Conservation (phyloP, 2,888 invertebrate genomes). For the Aethes cnicana region DNA sequence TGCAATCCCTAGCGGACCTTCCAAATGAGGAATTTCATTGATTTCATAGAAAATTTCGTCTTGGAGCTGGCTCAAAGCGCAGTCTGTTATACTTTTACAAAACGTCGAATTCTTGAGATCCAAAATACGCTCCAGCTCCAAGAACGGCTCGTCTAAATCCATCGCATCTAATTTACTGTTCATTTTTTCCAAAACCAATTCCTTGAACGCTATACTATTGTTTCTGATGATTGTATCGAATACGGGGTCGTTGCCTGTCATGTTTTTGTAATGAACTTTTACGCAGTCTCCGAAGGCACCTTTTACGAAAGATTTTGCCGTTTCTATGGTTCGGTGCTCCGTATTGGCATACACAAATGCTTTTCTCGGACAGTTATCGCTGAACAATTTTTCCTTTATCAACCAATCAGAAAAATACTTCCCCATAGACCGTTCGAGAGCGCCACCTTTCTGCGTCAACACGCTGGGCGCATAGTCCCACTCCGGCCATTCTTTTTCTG, state of each 20-base stretch:
- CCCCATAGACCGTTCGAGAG: conserved; percentile 62
- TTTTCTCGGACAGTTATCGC: conserved; percentile 48
- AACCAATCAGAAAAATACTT: conserved; percentile 61
- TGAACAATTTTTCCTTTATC: conserved; percentile 43
- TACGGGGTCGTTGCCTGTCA: conserved; percentile 47
- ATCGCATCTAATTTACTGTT: no score
- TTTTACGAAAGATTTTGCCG: conserved; percentile 54
- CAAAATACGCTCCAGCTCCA: conserved; percentile 51
- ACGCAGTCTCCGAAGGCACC: conserved; percentile 60
- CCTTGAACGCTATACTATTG: conserved; percentile 41
- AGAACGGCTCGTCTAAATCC: conserved; percentile 45
- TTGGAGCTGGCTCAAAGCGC: conserved; percentile 48
- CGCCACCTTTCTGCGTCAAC: conserved; percentile 59
- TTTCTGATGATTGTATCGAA: conserved; percentile 57
- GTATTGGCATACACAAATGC: conserved; percentile 61
- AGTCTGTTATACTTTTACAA: conserved; percentile 49
- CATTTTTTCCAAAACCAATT: no score
- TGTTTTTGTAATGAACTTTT: conserved; percentile 44
- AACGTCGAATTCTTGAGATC: conserved; percentile 52
- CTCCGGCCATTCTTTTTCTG: conserved; percentile 13
- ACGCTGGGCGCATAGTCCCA: conserved; percentile 35
- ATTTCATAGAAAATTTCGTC: conserved; percentile 44
- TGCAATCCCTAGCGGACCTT: conserved; percentile 52
- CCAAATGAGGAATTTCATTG: conserved; percentile 53
- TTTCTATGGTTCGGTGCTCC: conserved; percentile 52